Percentiles rank a stretch among this genome's conserved stretches.
phyloP scores from a whole-genome alignment of 2,797 vertebrate species.

The Falco peregrinus region DNA sequence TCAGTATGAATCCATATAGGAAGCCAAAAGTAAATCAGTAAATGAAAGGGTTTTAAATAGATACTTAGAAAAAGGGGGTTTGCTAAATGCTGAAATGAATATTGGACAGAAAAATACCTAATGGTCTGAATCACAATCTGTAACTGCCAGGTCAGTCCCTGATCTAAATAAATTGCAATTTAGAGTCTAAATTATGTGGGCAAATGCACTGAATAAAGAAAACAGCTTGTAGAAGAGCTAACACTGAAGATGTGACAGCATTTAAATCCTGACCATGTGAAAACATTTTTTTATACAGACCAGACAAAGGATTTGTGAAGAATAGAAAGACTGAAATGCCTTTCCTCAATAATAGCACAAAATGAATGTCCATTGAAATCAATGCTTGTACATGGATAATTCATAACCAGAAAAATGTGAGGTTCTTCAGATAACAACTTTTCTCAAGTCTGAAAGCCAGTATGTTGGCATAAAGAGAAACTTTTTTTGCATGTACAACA shows the following conservation, averaged over 20 bases:
- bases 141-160: not conserved
- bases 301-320: not conserved
- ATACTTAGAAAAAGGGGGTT: not conserved
- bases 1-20: not conserved
- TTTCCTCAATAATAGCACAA: not conserved
- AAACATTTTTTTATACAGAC: not conserved
- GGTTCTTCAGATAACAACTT: not conserved
- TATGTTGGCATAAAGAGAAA: not conserved
- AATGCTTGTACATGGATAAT: not conserved
- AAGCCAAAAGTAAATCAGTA: constrained; percentile 35
- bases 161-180: constrained; percentile 18
- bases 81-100: not conserved
- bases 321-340: not conserved
- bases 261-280: not conserved
- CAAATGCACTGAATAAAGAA: not conserved
- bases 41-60: constrained; percentile 18
- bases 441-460: not conserved
- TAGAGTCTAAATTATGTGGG: not conserved
- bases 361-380: not conserved
- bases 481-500: not conserved
- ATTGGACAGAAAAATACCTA: not conserved
- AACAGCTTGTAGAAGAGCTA: not conserved
- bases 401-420: not conserved
- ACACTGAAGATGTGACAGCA: not conserved
- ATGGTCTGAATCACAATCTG: not conserved